Conservation (phyloP, 2,113 vertebrate species). For the Phocoena sinus region DNA sequence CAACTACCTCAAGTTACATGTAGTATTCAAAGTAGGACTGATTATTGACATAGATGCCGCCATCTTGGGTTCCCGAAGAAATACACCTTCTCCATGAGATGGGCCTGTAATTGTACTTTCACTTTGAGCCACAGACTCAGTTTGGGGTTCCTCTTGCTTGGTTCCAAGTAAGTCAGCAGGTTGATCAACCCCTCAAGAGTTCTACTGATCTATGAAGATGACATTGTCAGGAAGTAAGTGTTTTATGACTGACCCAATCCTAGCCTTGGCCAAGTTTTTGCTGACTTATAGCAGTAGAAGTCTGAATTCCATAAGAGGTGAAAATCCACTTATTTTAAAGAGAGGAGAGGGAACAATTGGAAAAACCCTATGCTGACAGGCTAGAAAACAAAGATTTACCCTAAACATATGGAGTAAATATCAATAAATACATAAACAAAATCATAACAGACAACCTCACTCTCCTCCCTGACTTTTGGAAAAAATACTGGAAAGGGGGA, state of each 20-base stretch:
- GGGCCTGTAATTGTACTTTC: neutral
- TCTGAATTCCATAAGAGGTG: neutral
- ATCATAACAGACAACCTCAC: neutral
- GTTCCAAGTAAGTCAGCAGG: neutral
- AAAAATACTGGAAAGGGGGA: neutral
- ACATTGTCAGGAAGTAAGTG: neutral
- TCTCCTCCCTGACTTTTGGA: neutral
- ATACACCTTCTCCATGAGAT: neutral
- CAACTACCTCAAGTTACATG: neutral
- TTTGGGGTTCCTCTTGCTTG: neutral
- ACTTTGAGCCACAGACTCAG: neutral
- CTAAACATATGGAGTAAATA: neutral
- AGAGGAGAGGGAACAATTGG: neutral
- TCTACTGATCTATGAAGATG: neutral
- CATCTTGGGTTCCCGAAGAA: neutral
- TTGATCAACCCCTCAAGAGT: neutral
- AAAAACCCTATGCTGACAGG: neutral
- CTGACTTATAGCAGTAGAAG: neutral
- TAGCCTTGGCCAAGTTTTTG: neutral
- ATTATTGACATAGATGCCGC: neutral
- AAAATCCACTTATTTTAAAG: neutral
- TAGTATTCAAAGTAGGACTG: neutral
- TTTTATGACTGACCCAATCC: neutral
- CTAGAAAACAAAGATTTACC: neutral
- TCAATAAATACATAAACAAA: neutral